These are phyloP conservation scores for Hydriomena furcata DNA, from an alignment of 2,888 invertebrate species.

Conservation along the genomic window DNA sequence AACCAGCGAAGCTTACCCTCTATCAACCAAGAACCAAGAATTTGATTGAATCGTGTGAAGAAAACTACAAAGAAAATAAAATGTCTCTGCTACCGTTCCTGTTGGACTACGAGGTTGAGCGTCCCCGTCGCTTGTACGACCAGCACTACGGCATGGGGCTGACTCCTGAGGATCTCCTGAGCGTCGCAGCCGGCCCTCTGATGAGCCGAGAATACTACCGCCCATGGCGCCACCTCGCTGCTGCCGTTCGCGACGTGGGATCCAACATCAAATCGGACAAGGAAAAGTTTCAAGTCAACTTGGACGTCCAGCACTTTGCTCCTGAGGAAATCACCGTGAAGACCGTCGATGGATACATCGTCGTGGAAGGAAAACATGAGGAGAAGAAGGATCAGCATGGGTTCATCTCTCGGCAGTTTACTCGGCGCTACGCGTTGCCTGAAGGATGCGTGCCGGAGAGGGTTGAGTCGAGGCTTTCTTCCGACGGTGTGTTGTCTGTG, in stretches of 20 bases:
- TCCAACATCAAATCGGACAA: conserved; percentile 79
- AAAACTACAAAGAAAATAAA: conserved; percentile 28
- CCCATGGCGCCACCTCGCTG: conserved; percentile 72
- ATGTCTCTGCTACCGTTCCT: conserved; percentile 81
- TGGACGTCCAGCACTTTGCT: conserved; percentile 90
- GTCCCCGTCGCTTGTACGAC: conserved; percentile 74
- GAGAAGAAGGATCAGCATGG: conserved; percentile 90
- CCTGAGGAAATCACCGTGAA: conserved; percentile 91
- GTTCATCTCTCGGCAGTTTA: conserved; percentile 88
- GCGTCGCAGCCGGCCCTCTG: conserved; percentile 48
- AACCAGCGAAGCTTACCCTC: not conserved
- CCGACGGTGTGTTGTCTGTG: conserved; percentile 89
- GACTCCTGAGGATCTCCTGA: conserved; percentile 74
- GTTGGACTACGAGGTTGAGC: conserved; percentile 62
- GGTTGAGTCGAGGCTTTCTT: conserved; percentile 88
- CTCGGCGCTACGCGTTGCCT: conserved; percentile 89
- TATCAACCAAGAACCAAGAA: not conserved
- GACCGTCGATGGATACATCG: conserved; percentile 87
- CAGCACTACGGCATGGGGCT: conserved; percentile 81
- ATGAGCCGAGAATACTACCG: conserved; percentile 64
- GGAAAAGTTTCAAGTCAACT: conserved; percentile 81
- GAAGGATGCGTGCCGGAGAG: conserved; percentile 87
- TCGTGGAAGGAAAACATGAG: conserved; percentile 91
- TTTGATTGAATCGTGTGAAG: conserved; percentile 9
- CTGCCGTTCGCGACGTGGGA: conserved; percentile 76